These are phyloP conservation scores for Mythimna ferrago DNA, from an alignment of 2,888 invertebrate genomes.

Conservation along the genomic window DNA sequence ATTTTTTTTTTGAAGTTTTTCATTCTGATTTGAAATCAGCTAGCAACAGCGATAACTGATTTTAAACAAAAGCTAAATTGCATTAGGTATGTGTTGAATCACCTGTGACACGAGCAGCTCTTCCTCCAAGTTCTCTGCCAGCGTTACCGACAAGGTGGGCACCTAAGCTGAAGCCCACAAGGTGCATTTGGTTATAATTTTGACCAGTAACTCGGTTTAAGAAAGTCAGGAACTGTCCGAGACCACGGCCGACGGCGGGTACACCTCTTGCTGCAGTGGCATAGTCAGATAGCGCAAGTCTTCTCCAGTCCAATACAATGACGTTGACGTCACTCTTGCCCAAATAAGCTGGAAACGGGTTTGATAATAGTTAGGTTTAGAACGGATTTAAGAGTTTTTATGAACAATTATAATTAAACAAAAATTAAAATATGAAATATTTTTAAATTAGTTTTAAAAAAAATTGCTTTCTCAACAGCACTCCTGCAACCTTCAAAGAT, in stretches of 20 bases:
- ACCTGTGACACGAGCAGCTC: slow-evolving; percentile 76
- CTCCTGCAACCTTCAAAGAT: no score
- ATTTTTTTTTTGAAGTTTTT: no score
- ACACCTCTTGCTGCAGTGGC: slow-evolving; percentile 73
- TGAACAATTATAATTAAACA: no score
- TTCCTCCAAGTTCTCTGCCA: slow-evolving; percentile 73
- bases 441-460: no score
- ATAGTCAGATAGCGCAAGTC: slow-evolving; percentile 69
- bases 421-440: no score
- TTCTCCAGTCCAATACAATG: slow-evolving; percentile 80
- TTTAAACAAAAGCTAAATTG: neutral
- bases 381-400: no score
- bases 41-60: neutral
- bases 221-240: slow-evolving; percentile 80
- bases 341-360: slow-evolving; percentile 68
- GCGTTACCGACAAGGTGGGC: slow-evolving; percentile 82
- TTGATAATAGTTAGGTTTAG: neutral
- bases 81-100: neutral
- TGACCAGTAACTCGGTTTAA: slow-evolving; percentile 71
- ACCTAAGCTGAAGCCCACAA: slow-evolving; percentile 84
- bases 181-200: slow-evolving; percentile 71
- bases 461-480: no score
- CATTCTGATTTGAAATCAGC: no score
- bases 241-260: slow-evolving; percentile 74
- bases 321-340: slow-evolving; percentile 73